Evolutionary conservation across 2,797 vertebrate genomes (phyloP), one percentile per base, ranked within the genome.

Genomic region (Simalia tracyae): DNA sequence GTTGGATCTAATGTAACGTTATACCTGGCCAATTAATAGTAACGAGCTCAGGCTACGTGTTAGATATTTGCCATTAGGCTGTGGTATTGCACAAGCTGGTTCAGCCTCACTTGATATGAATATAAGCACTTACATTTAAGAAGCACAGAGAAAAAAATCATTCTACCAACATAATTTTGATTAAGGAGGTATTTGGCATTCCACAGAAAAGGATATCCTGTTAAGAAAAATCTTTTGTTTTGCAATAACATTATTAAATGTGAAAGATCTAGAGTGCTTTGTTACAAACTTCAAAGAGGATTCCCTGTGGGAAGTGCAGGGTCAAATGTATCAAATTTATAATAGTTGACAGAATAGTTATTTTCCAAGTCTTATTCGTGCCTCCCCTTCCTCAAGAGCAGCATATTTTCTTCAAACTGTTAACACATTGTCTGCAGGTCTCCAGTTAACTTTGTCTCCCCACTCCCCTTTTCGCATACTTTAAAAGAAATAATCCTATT

Each of bases 251-350:
- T 19, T 64, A 60, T 88, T 92, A 64, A 31, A 76, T 60, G n/a
- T 81, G 86, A 88, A 84, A 56, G 28, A 56, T 56, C 91, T 50
- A 26, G 59, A 84, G 46, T 10, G 54, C 76, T 92, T 84, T 42
- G 63, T 84, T 56, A 26, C 88, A 56, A 50, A 56, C 91, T 88
- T 92, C 68, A 92, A 88, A 92, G 64, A 84, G 87, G 46, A 64
- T 92, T 57, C 72, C 72, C 86, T 28, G 1, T 42, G 91, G 72
- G 60, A 92, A 24, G 59, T 68, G 28, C n/a, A 84, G 42, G 87
- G 68, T 31, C 86, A 88, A 64, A 88, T 57, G 28, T 19, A 88
- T 88, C n/a, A 64, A 11, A 88, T 92, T 84, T 57, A 84, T 84
- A 88, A 42, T 12, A 92, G 72, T 84, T 88, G 72, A 84, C 91